Base-by-base conservation (phyloP, 2,888 invertebrate species). In the Tanytarsus gracilentus region DNA sequence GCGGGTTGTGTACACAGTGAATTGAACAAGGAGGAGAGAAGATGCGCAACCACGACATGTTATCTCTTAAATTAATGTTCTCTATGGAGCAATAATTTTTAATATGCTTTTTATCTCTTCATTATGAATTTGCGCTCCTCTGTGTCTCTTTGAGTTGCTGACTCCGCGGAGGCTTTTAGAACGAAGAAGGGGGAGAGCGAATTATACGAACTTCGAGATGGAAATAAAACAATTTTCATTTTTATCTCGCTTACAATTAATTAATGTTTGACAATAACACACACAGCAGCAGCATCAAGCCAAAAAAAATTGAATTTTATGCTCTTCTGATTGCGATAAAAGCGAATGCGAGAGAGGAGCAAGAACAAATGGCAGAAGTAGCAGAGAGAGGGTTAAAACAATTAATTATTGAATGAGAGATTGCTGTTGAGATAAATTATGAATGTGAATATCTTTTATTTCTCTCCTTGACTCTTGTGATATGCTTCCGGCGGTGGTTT, bases 91-190 rank as follows among this genome's bases (percentile, higher is more conserved):
- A 58, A 58, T 58, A 58, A 58, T 58, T 58, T 40, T 48, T 58
- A 58, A 58, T 58, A 58, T 58, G 48, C 48, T 58, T 58, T 58
- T 58, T 58, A 58, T 58, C 58, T 58, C 48, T 58, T 40, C 40
- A 55, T 55, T 55, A 53, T 23, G 53, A 33, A 51, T 51, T 51
- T 51, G 53, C 33, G 16, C 23, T 14, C 18, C 16, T 9, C 44
- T 44, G 21, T 18, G 16, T 44, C 14, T 14, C n/a, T 11, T 9
- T 16, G 7, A 6, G 48, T 4, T 48, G 16, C 21, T 21, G 14
- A 48, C 6, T 48, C 18, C 8, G 48, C 36, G 44, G 18, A 23
- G 23, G 21, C 23, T 44, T 44, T 44, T 16, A 11, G 11, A 8
- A 9, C 7, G 44, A 9, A 5, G 2, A 5, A 33, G 33, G n/a